Conservation (phyloP, 2,797 vertebrate genomes). For the Channa striata region DNA sequence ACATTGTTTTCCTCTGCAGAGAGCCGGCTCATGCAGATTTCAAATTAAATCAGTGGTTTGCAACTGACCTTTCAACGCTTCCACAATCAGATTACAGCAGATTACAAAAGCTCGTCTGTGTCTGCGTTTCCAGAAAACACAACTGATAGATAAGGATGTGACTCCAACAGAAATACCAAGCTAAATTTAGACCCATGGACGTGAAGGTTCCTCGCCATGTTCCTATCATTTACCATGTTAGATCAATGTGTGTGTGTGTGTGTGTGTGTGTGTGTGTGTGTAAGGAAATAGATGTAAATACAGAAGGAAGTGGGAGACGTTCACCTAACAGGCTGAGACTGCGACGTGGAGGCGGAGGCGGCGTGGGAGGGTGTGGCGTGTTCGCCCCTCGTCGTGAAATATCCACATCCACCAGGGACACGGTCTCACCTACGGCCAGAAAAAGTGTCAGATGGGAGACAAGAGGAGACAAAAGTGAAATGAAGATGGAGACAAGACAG, state of each 20-base stretch:
- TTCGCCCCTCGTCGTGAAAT: conserved; percentile 92
- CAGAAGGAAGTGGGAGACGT: not conserved
- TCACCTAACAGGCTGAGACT: conserved; percentile 97
- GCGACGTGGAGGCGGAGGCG: conserved; percentile 93
- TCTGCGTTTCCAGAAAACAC: conserved; percentile 31
- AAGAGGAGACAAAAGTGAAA: not conserved
- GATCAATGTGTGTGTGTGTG: not conserved
- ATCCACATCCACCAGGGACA: conserved; percentile 96
- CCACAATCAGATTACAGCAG: conserved; percentile 52
- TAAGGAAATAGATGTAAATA: not conserved
- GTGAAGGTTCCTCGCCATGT: not conserved
- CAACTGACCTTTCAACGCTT: conserved; percentile 55
- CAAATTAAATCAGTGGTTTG: conserved; percentile 51
- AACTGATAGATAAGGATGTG: not conserved
- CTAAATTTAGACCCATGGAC: not conserved
- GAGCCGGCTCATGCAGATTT: conserved; percentile 22
- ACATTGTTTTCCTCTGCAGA: not conserved
- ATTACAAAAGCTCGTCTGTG: conserved; percentile 36
- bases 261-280: not conserved
- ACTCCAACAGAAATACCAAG: conserved; percentile 4
- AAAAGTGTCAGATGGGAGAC: not conserved
- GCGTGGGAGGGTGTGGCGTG: conserved; percentile 94
- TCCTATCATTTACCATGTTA: not conserved
- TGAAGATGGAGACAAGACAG: not conserved
- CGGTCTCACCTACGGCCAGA: conserved; percentile 90